Evolutionary conservation across 2,888 invertebrate genomes (phyloP).

Genomic region (Calameuta filiformis): DNA sequence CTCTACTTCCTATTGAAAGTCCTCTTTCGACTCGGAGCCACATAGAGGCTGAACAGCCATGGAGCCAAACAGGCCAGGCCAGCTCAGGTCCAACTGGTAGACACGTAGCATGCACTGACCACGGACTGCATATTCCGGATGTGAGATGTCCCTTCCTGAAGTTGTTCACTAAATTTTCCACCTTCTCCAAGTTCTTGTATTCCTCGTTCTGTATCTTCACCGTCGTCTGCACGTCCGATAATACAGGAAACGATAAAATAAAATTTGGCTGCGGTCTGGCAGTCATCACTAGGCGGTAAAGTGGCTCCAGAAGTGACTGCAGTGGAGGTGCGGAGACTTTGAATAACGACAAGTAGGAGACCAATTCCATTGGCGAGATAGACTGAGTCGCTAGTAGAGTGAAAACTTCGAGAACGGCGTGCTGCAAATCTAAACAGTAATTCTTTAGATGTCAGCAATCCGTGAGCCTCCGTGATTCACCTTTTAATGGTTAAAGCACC

Average conservation of each 20-base stretch:
- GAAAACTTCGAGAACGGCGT: slow-evolving; percentile 74
- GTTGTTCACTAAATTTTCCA: slow-evolving; percentile 59
- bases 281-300: slow-evolving; percentile 68
- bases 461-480: background rate
- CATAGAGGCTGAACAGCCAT: slow-evolving; percentile 71
- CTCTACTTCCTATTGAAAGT: slow-evolving; percentile 30
- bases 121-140: slow-evolving; percentile 60
- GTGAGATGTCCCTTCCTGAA: slow-evolving; percentile 58
- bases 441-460: slow-evolving; percentile 9
- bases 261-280: slow-evolving; percentile 70
- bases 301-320: slow-evolving; percentile 69
- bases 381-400: slow-evolving; percentile 69
- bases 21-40: slow-evolving; percentile 70
- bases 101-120: slow-evolving; percentile 61
- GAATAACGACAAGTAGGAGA: slow-evolving; percentile 72
- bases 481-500: slow-evolving; percentile 37
- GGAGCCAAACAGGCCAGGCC: slow-evolving; percentile 73
- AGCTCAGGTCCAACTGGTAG: slow-evolving; percentile 58
- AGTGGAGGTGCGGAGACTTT: slow-evolving; percentile 70
- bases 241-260: slow-evolving; percentile 69
- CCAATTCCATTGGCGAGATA: slow-evolving; percentile 69
- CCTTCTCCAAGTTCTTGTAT: slow-evolving; percentile 52
- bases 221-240: slow-evolving; percentile 20
- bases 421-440: slow-evolving; percentile 71
- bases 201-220: slow-evolving; percentile 37